Percentiles rank a stretch among this genome's conserved stretches.
Conservation (phyloP, 2,113 vertebrate genomes). For the Cacatua alba region DNA sequence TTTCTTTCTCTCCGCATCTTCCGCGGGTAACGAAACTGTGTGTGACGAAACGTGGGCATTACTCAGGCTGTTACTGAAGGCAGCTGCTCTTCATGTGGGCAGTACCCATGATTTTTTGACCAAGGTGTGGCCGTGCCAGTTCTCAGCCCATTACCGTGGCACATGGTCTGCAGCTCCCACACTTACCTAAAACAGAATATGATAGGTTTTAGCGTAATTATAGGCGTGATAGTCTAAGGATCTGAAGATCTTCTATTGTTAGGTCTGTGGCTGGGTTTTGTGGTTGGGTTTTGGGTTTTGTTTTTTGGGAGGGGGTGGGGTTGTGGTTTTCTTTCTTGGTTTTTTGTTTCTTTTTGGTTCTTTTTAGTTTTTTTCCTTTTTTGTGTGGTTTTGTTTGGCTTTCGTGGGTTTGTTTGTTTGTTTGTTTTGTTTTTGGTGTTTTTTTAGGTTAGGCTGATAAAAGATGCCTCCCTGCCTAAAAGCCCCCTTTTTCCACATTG, state of each 20-base stretch:
- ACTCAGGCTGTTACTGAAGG: accelerated
- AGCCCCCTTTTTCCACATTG: background rate
- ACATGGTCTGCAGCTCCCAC: background rate
- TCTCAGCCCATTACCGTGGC: background rate
- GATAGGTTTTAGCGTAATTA: background rate
- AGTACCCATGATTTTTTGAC: accelerated
- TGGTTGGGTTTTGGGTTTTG: background rate
- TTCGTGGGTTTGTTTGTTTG: background rate
- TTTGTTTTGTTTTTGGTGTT: background rate
- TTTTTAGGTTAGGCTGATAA: background rate
- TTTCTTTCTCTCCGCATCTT: background rate
- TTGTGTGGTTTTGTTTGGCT: background rate
- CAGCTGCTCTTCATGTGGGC: too few relatives aligned
- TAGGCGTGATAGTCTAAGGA: background rate
- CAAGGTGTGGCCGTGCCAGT: accelerated
- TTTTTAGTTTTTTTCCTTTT: too few relatives aligned
- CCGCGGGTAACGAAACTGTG: background rate
- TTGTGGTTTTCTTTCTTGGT: background rate
- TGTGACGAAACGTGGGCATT: background rate
- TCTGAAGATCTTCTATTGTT: background rate
- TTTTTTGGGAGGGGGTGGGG: background rate
- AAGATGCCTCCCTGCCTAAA: background rate
- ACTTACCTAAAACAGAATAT: accelerated
- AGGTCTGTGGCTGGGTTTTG: background rate
- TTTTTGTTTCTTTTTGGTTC: too few relatives aligned